phyloP scores from a whole-genome alignment of 30 jellyfish, hydroid and myxozoan genomes.

The Cassiopea andromeda region DNA sequence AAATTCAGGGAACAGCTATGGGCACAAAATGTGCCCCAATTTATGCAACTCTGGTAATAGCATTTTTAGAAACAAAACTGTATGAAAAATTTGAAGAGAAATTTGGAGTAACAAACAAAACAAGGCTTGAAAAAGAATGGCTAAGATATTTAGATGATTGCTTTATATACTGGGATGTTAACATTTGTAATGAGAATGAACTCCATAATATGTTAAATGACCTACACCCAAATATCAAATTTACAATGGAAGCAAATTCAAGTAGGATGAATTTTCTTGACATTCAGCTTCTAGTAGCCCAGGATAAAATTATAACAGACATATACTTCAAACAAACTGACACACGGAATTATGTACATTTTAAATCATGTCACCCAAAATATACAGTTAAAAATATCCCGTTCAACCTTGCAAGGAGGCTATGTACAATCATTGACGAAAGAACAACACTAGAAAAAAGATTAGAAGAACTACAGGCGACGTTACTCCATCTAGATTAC shows the following conservation, averaged over 20 bases:
- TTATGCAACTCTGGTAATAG: constrained; percentile 38
- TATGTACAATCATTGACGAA: background rate
- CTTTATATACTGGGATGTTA: constrained; percentile 26
- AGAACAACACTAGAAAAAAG: background rate
- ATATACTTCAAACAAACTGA: constrained; percentile 9
- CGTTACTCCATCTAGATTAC: background rate
- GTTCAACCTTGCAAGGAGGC: background rate
- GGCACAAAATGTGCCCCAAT: constrained; percentile 35
- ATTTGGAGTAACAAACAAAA: background rate
- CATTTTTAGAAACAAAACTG: constrained; percentile 22
- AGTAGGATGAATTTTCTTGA: constrained; percentile 5
- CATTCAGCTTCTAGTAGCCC: constrained; percentile 5
- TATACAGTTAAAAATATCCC: background rate
- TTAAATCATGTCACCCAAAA: constrained; percentile 8
- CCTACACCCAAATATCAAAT: constrained; percentile 1
- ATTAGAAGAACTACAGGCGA: background rate
- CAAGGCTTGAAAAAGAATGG: background rate
- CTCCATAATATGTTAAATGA: background rate
- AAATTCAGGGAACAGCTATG: constrained; percentile 55
- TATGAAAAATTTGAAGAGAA: constrained; percentile 4
- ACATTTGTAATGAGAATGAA: background rate
- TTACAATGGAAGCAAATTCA: constrained; percentile 13
- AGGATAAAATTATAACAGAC: background rate
- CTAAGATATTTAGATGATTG: constrained; percentile 38
- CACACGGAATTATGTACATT: background rate